Percentiles rank a stretch among this genome's conserved stretches.
phyloP scores from a whole-genome alignment of 1,140 invertebrate genomes.

The Cryptotermes secundus region DNA sequence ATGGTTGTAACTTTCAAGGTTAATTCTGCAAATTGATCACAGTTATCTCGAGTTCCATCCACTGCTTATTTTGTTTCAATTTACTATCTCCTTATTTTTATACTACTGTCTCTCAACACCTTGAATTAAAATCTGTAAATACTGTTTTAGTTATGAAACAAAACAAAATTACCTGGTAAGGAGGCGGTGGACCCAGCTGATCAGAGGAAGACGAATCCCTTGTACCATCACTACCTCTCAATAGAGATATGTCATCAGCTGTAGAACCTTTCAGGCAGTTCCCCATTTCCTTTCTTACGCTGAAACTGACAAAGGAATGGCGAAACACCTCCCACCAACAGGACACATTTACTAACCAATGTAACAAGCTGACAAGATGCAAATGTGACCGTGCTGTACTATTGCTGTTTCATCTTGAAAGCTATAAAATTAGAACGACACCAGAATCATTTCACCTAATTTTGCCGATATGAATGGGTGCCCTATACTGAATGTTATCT shows the following conservation, averaged over 20 bases:
- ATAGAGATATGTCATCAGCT: constrained; percentile 61
- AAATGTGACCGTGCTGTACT: not conserved
- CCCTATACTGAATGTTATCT: not conserved
- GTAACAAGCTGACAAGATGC: not conserved
- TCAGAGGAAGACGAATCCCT: constrained; percentile 52
- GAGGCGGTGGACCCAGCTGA: constrained; percentile 50
- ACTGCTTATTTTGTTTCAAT: not conserved
- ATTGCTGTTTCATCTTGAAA: not conserved
- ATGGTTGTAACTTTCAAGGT: not conserved
- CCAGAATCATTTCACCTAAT: not conserved
- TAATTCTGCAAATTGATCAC: not conserved
- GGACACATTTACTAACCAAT: constrained; percentile 1
- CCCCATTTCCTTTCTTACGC: constrained; percentile 52
- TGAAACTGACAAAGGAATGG: constrained; percentile 22
- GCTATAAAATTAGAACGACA: constrained; percentile 15
- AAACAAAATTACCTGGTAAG: constrained; percentile 52
- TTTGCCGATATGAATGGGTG: not conserved
- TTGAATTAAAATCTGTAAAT: too few species aligned
- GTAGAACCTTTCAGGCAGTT: constrained; percentile 62
- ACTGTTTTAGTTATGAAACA: not conserved
- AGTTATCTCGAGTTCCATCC: not conserved
- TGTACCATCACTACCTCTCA: constrained; percentile 56
- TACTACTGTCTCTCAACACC: too few species aligned
- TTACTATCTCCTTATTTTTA: not conserved
- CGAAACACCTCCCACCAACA: not conserved